A percentile compares a stretch with the other conserved stretches of the same genome.
These are phyloP conservation scores for Hirudinaria manillensis DNA, from an alignment of 2,888 invertebrate species.

Conservation along the genomic window DNA sequence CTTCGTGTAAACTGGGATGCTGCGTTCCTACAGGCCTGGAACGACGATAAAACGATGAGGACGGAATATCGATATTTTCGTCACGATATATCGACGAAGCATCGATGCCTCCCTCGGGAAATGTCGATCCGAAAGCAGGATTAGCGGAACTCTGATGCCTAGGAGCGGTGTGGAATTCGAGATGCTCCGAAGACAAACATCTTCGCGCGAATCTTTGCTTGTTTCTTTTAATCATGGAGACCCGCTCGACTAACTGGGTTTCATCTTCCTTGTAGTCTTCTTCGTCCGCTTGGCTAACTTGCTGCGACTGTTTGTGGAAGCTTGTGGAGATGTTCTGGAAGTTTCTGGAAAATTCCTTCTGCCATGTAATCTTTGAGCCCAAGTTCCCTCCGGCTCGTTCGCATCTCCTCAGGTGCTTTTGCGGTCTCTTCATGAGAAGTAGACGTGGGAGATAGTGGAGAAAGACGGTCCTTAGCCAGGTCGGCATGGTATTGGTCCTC, in stretches of 20 bases:
- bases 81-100: too few relatives aligned
- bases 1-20: neutral
- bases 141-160: too few relatives aligned
- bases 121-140: too few relatives aligned
- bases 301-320: too few relatives aligned
- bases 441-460: conserved; percentile 85
- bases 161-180: neutral
- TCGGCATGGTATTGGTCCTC: conserved; percentile 94
- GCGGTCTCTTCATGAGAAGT: conserved; percentile 87
- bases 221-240: neutral
- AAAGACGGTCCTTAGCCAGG: conserved; percentile 90
- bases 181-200: conserved; percentile 12
- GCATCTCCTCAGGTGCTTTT: conserved; percentile 11
- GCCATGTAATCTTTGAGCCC: neutral
- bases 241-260: neutral
- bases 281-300: too few relatives aligned
- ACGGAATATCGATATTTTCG: too few relatives aligned
- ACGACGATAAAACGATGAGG: too few relatives aligned
- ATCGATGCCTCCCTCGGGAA: too few relatives aligned
- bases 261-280: too few relatives aligned
- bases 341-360: neutral
- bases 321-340: neutral
- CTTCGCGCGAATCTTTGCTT: conserved; percentile 2
- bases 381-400: neutral
- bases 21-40: neutral